Evolutionary conservation across 2,797 vertebrate species (phyloP).

Genomic region (Onychomys arenicola): DNA sequence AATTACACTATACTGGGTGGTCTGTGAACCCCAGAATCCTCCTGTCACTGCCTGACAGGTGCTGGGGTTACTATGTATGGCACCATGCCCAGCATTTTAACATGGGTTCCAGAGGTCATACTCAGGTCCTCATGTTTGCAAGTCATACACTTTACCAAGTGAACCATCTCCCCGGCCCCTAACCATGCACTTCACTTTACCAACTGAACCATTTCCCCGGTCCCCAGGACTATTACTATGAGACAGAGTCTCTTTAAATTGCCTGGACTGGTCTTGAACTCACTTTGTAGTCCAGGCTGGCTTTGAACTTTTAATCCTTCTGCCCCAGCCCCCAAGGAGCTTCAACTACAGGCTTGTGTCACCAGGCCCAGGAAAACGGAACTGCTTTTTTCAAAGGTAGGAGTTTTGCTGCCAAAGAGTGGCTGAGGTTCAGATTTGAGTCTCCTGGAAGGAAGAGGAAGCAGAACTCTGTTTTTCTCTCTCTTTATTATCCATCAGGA

Average conservation of each 20-base stretch:
- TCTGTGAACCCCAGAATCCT: not conserved
- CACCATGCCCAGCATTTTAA: not conserved
- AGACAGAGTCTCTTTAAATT: not conserved
- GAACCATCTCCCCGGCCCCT: not conserved
- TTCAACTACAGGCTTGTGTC: not conserved
- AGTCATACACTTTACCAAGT: not conserved
- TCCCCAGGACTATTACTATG: not conserved
- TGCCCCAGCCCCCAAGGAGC: not conserved
- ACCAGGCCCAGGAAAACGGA: not conserved
- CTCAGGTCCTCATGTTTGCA: not conserved
- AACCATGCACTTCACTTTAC: not conserved
- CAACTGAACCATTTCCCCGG: not conserved
- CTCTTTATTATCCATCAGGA: not conserved
- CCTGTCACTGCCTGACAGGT: not conserved
- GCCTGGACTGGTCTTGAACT: not conserved
- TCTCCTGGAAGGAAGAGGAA: not conserved
- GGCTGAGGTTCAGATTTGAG: accelerated
- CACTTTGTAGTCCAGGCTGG: not conserved
- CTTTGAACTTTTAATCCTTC: not conserved
- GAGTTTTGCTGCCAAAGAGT: not conserved
- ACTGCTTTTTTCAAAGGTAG: not conserved
- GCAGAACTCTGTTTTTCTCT: not conserved
- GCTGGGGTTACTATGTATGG: not conserved
- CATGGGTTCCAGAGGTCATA: not conserved
- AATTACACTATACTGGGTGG: too few species aligned